phyloP scores from a whole-genome alignment of 1,140 invertebrate genomes.

The Asbolus verrucosus region DNA sequence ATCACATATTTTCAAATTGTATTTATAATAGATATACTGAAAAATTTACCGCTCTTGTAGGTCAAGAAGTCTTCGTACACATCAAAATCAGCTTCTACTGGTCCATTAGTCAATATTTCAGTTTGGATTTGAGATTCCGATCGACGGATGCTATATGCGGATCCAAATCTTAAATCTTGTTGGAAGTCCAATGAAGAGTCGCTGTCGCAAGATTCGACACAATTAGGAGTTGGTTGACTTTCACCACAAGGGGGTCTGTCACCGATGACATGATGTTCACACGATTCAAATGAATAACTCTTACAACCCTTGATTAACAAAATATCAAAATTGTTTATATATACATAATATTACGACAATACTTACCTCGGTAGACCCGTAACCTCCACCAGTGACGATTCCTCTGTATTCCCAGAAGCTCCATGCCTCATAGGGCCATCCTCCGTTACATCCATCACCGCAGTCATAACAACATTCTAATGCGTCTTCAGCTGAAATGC shows the following conservation, averaged over 20 bases:
- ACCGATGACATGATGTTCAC: slow-evolving; percentile 72
- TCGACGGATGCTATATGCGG: background rate
- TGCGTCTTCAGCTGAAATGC: slow-evolving; percentile 74
- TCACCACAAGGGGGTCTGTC: slow-evolving; percentile 50
- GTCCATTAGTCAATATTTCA: slow-evolving; percentile 91
- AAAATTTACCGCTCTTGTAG: slow-evolving; percentile 82
- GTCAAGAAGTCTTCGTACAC: slow-evolving; percentile 88
- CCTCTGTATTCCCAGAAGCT: slow-evolving; percentile 66
- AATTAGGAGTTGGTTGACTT: slow-evolving; percentile 69
- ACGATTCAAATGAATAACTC: slow-evolving; percentile 72
- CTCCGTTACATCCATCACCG: slow-evolving; percentile 74
- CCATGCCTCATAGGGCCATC: slow-evolving; percentile 74
- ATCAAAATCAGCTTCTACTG: slow-evolving; percentile 89
- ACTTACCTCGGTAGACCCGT: background rate
- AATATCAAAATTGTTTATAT: background rate
- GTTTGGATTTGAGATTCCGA: slow-evolving; percentile 74
- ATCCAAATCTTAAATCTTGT: slow-evolving; percentile 1
- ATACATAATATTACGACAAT: background rate
- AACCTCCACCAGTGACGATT: slow-evolving; percentile 34
- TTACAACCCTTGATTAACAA: slow-evolving; percentile 42
- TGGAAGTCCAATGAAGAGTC: background rate
- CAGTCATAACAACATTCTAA: slow-evolving; percentile 73
- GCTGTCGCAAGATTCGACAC: slow-evolving; percentile 68
- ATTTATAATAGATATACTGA: background rate
- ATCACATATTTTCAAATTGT: background rate